Evolutionary conservation across 37 sponge, comb jelly and placozoan genomes (phyloP), one percentile per base, ranked within the genome.

Genomic region (Chondrilla cf. caribensis): DNA sequence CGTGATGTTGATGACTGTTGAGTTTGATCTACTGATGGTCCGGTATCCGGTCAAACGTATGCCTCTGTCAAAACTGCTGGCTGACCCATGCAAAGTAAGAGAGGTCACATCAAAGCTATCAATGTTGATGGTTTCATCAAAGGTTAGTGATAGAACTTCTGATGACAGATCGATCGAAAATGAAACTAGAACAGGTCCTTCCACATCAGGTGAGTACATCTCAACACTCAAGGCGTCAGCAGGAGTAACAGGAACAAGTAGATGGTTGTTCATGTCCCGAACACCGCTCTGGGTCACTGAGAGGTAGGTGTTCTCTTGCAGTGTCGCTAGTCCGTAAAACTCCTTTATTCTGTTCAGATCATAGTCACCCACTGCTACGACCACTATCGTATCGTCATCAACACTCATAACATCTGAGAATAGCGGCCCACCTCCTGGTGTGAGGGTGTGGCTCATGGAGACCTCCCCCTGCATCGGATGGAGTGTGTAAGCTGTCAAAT

Each of bases 51-150:
- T 62, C 29, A 62, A 15, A n/a, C 6, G 64, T 6, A 62, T 62
- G 29, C 29, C 64, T 29, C 6, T 15, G 64, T 6, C 64, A 62
- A 7, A 19, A 15, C 29, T 29, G 64, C 75, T 28, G 29, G 25
- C 29, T 29, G 64, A 7, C 7, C 29, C 22, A 7, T n/a, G 29
- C 6, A 62, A n/a, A 62, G 64, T 62, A 6, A 62, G 29, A 15
- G 7, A 62, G 6, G 86, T 85, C 31, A 86, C 65, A 58, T 87
- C 77, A 22, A 92, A 44, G 22, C 91, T 96, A 24, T 81, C 83
- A 25, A 85, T 77, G 80, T 93, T 88, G 41, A 96, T 84, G 4
- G 89, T 88, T 76, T 96, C 97, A 77, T 90, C 94, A 81, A 93
- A 96, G 47, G 93, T 93, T 32, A 96, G 88, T 8, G 60, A 19